Base-by-base conservation (phyloP, 2,113 vertebrate genomes). In the Nipponia nippon region DNA sequence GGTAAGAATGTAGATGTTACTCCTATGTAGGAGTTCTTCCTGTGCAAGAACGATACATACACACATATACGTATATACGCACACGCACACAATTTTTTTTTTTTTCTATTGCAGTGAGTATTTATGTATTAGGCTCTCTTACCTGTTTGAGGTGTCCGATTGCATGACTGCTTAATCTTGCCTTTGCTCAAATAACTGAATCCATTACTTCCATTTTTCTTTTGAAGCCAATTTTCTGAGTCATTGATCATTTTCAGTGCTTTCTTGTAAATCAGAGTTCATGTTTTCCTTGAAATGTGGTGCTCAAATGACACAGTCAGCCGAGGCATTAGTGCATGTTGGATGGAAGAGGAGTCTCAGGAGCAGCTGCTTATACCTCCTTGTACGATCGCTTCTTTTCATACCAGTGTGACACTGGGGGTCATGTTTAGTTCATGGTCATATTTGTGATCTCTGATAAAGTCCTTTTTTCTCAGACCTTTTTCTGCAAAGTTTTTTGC, bases 21-120 rank as follows among this genome's bases (percentile, higher is more conserved):
- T 66, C 20, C 22, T 16, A 3, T 17, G 13, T 17, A 7, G 67
- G 52, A 44, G 22, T 50, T 84, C 30, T 56, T 75, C 23, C 40
- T 81, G 32, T 61, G 34, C 38, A 58, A 46, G 42, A 49, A 17
- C 49, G 7, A 8, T 8, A 9, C 5, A 5, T 10, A 36, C 3
- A 25, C 1, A 14, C 14, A 32, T 19, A 55, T 8, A n/a, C 2
- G n/a, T 15, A 16, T 23, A 27, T 8, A 9, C 3, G 13, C 5
- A 10, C 5, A 4, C 2, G 22, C 3, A 27, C 26, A 11, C 1
- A 6, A 18, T 8, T 0, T 0, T 0, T 38, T 81, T 78, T 26
- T 46, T 23, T 58, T 23, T 79, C 10, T 75, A 2, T 66, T 69
- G 42, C 78, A 38, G n/a, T 16, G 61, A 42, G 27, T 65, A 17